Conservation (phyloP, 2,113 vertebrate genomes). For the Pelvicachromis taeniatus region DNA sequence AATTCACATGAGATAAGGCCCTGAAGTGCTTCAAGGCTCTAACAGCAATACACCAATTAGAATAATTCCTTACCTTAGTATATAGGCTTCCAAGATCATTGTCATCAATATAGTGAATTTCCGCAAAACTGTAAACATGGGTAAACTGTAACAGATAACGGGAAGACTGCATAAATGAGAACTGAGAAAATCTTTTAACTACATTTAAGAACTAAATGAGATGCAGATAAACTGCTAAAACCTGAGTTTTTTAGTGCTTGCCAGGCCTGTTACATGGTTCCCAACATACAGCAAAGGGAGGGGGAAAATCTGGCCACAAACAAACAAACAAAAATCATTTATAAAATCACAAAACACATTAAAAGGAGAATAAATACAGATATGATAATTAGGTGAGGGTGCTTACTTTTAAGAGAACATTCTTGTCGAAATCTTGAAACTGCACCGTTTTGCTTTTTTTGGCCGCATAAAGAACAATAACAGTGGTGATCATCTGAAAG, state of each 20-base stretch:
- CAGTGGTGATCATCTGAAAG: slow-evolving; percentile 69
- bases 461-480: slow-evolving; percentile 67
- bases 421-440: slow-evolving; percentile 71
- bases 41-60: background rate
- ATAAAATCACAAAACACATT: background rate
- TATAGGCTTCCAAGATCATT: slow-evolving; percentile 82
- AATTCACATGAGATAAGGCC: background rate
- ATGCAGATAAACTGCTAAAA: background rate
- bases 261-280: slow-evolving; percentile 74
- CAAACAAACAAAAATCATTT: background rate
- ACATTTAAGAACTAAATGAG: background rate
- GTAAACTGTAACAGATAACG: slow-evolving; percentile 77
- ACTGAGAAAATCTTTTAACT: background rate
- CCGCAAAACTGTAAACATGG: slow-evolving; percentile 93
- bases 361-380: background rate
- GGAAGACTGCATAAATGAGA: background rate
- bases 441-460: slow-evolving; percentile 61
- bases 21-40: background rate
- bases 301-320: slow-evolving; percentile 69
- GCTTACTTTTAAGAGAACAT: slow-evolving; percentile 62
- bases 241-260: slow-evolving; percentile 76
- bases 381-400: accelerated
- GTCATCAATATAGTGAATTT: slow-evolving; percentile 93
- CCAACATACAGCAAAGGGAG: slow-evolving; percentile 71
- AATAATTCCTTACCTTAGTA: slow-evolving; percentile 78